Base-by-base conservation (phyloP, 2,888 invertebrate species). In the Rhagophthalmus giganteus region DNA sequence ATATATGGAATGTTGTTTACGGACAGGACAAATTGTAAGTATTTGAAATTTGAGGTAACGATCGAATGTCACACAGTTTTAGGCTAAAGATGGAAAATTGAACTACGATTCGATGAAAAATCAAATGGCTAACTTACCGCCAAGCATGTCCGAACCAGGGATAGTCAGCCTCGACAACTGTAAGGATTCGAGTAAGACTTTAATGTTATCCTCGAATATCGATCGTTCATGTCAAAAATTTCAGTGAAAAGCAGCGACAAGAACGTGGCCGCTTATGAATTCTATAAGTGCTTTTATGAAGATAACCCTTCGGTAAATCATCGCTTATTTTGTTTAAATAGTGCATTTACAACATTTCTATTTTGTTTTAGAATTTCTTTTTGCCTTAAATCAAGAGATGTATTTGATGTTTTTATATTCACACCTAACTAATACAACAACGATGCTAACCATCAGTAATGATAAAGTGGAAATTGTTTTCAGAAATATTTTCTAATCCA, bases 21-120 rank as follows among this genome's bases (percentile, higher is more conserved):
- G 71, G 51, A 75, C 76, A 73, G 76, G 76, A 71, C 79, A 80
- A 70, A 63, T 74, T 52, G 80, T 80, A 66, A 70, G 69, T 65
- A 39, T 8, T 2, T 1, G n/a, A n/a, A n/a, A n/a, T n/a, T n/a
- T n/a, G n/a, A n/a, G n/a, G n/a, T n/a, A n/a, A n/a, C n/a, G n/a
- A n/a, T n/a, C n/a, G n/a, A 10, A 8, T 20, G 7, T 24, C 31
- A 41, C 16, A 20, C 12, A 16, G 24, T n/a, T 44, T 33, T 24
- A 48, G 41, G 26, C 37, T 32, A 54, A 42, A 30, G 51, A 51
- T 20, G 45, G 28, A 12, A 51, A 46, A 34, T 14, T 45, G 1
- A 45, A 51, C 24, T 30, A 34, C 4, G 51, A 51, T 3, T 8
- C 11, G 1, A 13, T 40, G 2, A 30, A 20, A 3, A 15, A 15